Evolutionary conservation across 1,140 invertebrate genomes (phyloP).

Genomic region (Drepana arcuata): DNA sequence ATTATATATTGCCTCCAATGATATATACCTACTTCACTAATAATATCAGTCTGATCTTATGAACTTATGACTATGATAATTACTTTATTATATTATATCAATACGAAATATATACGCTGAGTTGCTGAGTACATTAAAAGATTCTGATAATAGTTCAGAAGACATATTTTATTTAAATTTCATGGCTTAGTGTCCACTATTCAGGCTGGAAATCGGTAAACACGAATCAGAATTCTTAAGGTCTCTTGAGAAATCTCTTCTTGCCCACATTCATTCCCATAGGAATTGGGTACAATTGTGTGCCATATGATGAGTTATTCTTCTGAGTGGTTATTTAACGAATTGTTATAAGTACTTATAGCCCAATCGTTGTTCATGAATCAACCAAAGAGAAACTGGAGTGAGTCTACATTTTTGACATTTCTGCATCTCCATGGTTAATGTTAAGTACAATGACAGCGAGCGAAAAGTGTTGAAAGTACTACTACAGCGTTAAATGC

Average conservation of each 20-base stretch:
- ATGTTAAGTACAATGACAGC: too few species aligned
- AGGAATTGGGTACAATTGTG: too few species aligned
- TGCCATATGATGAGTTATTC: too few species aligned
- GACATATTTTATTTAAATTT: background rate
- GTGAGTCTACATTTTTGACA: background rate
- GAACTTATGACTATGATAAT: background rate
- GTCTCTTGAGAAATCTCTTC: background rate
- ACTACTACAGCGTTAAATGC: conserved; percentile 33
- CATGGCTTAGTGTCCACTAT: background rate
- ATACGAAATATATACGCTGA: background rate
- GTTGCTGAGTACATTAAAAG: background rate
- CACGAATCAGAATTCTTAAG: background rate
- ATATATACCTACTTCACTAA: background rate
- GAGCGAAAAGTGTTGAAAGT: conserved; percentile 28
- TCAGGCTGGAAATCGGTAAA: background rate
- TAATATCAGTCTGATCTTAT: background rate
- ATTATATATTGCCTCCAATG: background rate
- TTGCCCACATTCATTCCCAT: too few species aligned
- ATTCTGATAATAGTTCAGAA: too few species aligned
- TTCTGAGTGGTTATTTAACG: too few species aligned
- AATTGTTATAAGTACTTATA: background rate
- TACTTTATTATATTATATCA: background rate
- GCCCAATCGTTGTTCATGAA: background rate
- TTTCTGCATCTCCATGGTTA: too few species aligned
- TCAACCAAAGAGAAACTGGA: background rate